Evolutionary conservation across 1,140 invertebrate genomes (phyloP), one percentile per base, ranked within the genome.

Genomic region (Aphaenogaster ashmeadi): DNA sequence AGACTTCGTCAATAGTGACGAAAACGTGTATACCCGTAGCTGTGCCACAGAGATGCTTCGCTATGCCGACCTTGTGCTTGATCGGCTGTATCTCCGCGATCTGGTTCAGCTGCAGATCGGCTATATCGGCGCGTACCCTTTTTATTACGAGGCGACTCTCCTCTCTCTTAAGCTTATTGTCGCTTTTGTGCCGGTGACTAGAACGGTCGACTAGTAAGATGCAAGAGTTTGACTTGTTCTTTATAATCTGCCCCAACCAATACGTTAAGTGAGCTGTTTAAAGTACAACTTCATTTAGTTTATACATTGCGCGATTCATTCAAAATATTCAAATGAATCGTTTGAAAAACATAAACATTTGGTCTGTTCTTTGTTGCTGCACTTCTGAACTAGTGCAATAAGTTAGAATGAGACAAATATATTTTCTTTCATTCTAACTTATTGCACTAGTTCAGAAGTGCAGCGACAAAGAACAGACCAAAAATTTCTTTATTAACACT

Each of bases 31-130:
- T 93, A 98, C 97, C 98, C 88, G 98, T 98, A 50, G 98, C 98
- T 27, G 95, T 96, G 2, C 98, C 98, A 94, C 98, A 99, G 21
- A 99, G 95, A 95, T 99, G 98, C 95, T 99, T 99, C 0, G 98
- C 97, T 44, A 98, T 94, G 1, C 97, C 98, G 60, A 98, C 97
- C 64, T 97, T 96, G 58, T 93, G 90, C 18, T 93, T 60, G 50
- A 93, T 95, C 50, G 94, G 88, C 54, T 94, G 89, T 44, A 97
- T 93, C 66, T 95, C 94, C 4, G 96, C 93, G 52, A 98, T 93
- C 36, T 95, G 94, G n/a, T 95, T 95, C 64, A 98, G 94, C 88
- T 96, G 94, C 9, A 98, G 94, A 94, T 98, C 97, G 4, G 96
- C 96, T 86, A 98, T 97, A 92, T 98, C 98, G 0, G 97, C 97